phyloP scores from a whole-genome alignment of 2,797 vertebrate genomes.

The Sebastes trivittatus region DNA sequence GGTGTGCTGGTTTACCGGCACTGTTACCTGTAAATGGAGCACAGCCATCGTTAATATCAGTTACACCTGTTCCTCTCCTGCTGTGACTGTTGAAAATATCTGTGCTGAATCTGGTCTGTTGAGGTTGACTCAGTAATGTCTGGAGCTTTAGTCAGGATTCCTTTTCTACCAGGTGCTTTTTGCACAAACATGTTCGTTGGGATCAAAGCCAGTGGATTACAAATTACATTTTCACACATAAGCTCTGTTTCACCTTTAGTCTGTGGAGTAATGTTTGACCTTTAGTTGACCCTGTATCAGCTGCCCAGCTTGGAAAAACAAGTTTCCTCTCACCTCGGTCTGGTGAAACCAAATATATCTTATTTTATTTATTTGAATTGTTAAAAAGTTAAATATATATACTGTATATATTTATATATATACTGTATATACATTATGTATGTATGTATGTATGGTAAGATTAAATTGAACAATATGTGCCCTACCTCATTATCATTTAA shows the following conservation, averaged over 20 bases:
- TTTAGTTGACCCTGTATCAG: too few relatives aligned
- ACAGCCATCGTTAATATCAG: constrained; percentile 15
- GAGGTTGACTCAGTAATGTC: not conserved
- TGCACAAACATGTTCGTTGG: not conserved
- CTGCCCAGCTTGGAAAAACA: too few relatives aligned
- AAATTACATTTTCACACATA: not conserved
- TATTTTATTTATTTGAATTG: too few relatives aligned
- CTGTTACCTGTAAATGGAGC: constrained; percentile 13
- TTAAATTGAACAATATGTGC: not conserved
- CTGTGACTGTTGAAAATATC: not conserved
- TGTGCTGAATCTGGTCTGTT: not conserved
- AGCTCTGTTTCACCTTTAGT: not conserved
- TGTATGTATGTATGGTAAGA: not conserved
- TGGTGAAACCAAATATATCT: too few relatives aligned
- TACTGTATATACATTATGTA: too few relatives aligned
- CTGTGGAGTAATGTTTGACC: not conserved
- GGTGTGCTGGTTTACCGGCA: constrained; percentile 32
- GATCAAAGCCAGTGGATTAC: not conserved
- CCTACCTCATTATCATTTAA: not conserved
- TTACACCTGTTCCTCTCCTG: constrained; percentile 32
- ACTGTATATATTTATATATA: not conserved
- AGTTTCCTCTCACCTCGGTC: too few relatives aligned
- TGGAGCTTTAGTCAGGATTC: not conserved
- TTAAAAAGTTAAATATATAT: not conserved
- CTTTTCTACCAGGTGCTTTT: not conserved